Evolutionary conservation across 2,797 vertebrate species (phyloP).

Genomic region (Cephalopachus bancanus): DNA sequence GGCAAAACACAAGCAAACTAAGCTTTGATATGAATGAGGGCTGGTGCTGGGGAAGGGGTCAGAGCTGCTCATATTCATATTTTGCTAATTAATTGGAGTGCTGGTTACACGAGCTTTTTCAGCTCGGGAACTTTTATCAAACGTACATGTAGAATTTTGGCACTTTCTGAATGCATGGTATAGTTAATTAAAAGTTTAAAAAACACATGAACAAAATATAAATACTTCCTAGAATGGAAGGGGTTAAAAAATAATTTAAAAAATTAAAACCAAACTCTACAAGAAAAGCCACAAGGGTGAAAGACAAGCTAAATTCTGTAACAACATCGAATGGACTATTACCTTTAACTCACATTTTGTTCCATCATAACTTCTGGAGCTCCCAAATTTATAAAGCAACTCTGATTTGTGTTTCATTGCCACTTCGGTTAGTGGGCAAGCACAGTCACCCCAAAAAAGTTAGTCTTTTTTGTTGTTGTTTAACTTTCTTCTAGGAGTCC

Average conservation of each 20-base stretch:
- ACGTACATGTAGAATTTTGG: background rate
- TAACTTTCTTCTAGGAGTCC: background rate
- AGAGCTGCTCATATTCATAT: accelerated
- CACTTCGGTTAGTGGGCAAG: background rate
- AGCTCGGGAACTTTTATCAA: background rate
- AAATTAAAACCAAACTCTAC: background rate
- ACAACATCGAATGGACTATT: background rate
- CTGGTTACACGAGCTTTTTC: background rate
- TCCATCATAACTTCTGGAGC: background rate
- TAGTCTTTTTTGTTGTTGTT: background rate
- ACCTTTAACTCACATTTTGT: background rate
- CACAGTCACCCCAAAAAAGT: background rate
- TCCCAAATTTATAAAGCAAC: background rate
- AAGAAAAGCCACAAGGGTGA: background rate
- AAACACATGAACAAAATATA: background rate
- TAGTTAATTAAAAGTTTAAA: slow-evolving; percentile 21
- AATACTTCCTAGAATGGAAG: no score
- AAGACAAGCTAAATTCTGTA: background rate
- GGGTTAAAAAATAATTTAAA: no score
- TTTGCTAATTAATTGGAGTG: background rate
- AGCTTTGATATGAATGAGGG: background rate
- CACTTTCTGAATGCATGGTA: background rate
- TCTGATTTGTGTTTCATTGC: background rate
- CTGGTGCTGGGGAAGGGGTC: accelerated
- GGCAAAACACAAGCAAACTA: background rate